Evolutionary conservation across 2,888 invertebrate species (phyloP).

Genomic region (Amblyteles armatorius): DNA sequence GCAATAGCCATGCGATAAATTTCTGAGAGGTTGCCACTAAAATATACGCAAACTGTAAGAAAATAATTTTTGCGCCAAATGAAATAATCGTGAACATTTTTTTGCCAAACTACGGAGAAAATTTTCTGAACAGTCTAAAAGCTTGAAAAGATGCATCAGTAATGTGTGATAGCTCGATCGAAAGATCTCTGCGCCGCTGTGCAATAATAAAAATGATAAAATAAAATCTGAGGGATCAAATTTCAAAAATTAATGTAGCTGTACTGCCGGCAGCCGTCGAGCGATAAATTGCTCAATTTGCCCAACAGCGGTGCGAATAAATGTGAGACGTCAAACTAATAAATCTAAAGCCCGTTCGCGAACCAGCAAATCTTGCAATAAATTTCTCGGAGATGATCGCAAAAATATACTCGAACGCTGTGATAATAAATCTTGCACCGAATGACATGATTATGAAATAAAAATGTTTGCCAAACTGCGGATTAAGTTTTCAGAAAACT

Average conservation of each 20-base stretch:
- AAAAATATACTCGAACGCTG: neutral
- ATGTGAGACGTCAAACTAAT: slow-evolving; percentile 2
- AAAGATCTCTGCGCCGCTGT: neutral
- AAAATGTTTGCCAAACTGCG: neutral
- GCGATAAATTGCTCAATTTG: neutral
- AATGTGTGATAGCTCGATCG: neutral
- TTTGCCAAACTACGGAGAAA: neutral
- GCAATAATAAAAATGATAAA: neutral
- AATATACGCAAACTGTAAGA: neutral
- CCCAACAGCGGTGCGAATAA: neutral
- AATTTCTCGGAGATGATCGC: slow-evolving; percentile 2
- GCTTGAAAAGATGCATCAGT: neutral
- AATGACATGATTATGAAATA: too few species aligned
- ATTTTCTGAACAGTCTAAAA: neutral
- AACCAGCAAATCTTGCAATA: neutral
- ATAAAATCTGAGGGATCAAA: neutral
- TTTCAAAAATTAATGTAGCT: neutral
- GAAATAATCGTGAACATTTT: neutral
- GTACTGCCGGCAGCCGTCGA: neutral
- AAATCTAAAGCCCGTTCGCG: neutral
- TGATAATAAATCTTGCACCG: neutral
- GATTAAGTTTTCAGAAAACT: neutral
- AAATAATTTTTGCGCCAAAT: neutral
- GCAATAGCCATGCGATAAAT: neutral
- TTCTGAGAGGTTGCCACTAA: neutral